Evolutionary conservation across 2,113 vertebrate genomes (phyloP).

Genomic region (Coturnix japonica): DNA sequence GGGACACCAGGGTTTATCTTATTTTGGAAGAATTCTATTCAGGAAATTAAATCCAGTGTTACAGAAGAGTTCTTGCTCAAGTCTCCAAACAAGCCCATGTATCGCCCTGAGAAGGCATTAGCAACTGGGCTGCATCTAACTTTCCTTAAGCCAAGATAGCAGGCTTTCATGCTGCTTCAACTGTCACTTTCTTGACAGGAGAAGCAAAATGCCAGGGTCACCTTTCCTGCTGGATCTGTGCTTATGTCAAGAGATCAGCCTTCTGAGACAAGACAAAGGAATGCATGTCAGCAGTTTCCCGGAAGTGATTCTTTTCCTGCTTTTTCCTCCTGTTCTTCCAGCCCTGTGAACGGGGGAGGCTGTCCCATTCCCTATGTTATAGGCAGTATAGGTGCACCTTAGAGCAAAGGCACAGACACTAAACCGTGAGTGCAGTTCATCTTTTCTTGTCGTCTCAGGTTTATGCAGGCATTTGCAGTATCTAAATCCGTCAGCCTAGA

Average conservation of each 20-base stretch:
- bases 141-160: background rate
- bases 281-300: background rate
- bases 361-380: background rate
- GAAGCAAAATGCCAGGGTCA: background rate
- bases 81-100: accelerated
- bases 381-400: background rate
- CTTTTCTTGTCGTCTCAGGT: background rate
- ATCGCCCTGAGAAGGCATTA: background rate
- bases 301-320: background rate
- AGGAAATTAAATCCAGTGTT: background rate
- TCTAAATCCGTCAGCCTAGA: background rate
- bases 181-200: accelerated
- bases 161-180: background rate
- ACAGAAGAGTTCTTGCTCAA: background rate
- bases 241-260: background rate
- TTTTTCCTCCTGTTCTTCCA: background rate
- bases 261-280: background rate
- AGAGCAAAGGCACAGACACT: background rate
- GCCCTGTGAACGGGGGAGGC: background rate
- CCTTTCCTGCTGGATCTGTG: background rate
- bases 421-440: background rate
- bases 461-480: background rate
- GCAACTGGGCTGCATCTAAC: background rate
- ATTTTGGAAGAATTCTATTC: background rate
- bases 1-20: background rate